These are phyloP conservation scores for Phasianus colchicus DNA, from an alignment of 2,113 vertebrate genomes.

Conservation along the genomic window DNA sequence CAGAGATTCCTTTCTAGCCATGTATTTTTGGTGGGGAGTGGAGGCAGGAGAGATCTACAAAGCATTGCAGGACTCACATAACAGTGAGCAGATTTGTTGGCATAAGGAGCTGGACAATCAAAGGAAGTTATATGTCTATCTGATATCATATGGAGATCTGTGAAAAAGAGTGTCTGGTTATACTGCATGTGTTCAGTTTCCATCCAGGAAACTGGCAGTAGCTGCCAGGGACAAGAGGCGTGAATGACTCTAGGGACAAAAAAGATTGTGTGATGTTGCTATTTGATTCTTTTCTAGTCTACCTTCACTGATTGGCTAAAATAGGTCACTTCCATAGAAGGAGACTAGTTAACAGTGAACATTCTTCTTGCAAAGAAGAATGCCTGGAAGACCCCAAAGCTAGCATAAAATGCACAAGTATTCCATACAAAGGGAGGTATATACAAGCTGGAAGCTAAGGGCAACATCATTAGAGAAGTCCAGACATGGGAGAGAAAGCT, in stretches of 20 bases:
- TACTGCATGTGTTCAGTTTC: neutral
- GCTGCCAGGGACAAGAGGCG: accelerated
- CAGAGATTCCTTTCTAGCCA: neutral
- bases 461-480: neutral
- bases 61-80: neutral
- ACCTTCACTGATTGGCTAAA: neutral
- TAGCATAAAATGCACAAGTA: neutral
- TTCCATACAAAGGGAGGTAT: neutral
- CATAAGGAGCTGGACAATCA: neutral
- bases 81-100: neutral
- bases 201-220: neutral
- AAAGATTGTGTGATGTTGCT: neutral
- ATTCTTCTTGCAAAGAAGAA: neutral
- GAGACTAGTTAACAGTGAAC: neutral
- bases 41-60: neutral
- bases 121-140: neutral
- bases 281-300: neutral
- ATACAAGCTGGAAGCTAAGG: neutral
- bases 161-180: neutral
- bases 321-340: neutral
- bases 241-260: neutral
- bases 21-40: neutral
- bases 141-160: neutral
- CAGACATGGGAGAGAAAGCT: neutral
- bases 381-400: neutral